A percentile compares a stretch with the other conserved stretches of the same genome.
phyloP scores from a whole-genome alignment of 2,888 invertebrate species.

The Calameuta filiformis region DNA sequence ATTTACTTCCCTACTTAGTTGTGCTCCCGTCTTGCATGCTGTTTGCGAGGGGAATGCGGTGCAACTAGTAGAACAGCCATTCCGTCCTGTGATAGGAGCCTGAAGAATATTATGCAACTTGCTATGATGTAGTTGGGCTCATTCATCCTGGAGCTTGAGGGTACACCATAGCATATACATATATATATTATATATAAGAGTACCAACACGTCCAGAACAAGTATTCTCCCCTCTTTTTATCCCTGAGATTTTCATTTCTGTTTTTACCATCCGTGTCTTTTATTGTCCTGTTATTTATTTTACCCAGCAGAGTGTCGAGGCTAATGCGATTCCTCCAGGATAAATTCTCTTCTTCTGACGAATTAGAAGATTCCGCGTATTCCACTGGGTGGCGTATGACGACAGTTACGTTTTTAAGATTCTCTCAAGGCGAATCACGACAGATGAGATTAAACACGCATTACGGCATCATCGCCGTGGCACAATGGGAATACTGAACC shows the following conservation, averaged over 20 bases:
- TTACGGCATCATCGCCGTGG: conserved; percentile 14
- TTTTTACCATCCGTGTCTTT: not conserved
- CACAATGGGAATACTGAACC: conserved; percentile 18
- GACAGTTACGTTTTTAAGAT: not conserved
- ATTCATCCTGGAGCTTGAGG: not conserved
- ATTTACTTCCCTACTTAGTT: conserved; percentile 47
- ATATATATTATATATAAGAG: not conserved
- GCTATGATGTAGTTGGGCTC: conserved; percentile 19
- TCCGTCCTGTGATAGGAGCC: conserved; percentile 15
- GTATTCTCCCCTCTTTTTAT: not conserved
- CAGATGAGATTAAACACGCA: conserved; percentile 8
- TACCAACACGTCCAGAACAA: not conserved
- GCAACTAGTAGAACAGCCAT: conserved; percentile 6
- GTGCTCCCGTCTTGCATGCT: conserved; percentile 13
- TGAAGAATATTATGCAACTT: conserved; percentile 22
- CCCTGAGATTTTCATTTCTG: not conserved
- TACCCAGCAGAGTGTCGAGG: not conserved
- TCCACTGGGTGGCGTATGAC: not conserved
- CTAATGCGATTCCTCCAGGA: not conserved
- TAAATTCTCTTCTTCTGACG: not conserved
- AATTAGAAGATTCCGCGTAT: not conserved
- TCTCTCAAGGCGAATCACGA: not conserved
- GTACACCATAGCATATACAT: not conserved
- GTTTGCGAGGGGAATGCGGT: conserved; percentile 10
- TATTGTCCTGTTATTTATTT: not conserved